Evolutionary conservation across 2,888 invertebrate species (phyloP), one percentile per base, ranked within the genome.

Genomic region (Hermaeophaga mercurialis): DNA sequence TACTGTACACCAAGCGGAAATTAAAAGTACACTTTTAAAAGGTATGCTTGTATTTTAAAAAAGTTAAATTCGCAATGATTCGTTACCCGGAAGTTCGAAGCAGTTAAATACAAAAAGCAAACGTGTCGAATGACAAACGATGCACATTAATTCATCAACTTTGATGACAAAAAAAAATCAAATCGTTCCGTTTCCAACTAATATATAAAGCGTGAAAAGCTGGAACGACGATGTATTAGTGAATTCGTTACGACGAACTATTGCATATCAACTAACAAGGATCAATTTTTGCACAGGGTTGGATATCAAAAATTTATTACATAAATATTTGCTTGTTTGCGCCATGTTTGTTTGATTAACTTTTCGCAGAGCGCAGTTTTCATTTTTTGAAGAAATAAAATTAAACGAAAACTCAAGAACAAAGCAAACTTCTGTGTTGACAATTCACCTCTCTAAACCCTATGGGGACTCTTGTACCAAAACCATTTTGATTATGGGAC

Each of bases 231-330:
- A 12, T 6, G 34, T 19, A 19, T 39, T 39, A 39, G 39, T 12
- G n/a, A 39, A 19, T 39, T 15, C 38, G 38, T 18, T 18, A 38
- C 17, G 19, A 19, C 12, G 39, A 39, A 39, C 39, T 39, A 12
- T n/a, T 11, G 8, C 5, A 39, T 39, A 39, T 39, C 39, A 6
- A 19, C 11, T 39, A 39, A 39, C 39, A 39, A 39, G n/a, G 39
- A 9, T 39, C 6, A 7, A 38, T 3, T 6, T 38, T 38, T 18
- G 9, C 2, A 17, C 36, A 17, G 3, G 33, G n/a, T 12, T 9
- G 11, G 15, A 34, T n/a, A n/a, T n/a, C n/a, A n/a, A n/a, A n/a
- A n/a, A n/a, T n/a, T n/a, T n/a, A n/a, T n/a, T n/a, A n/a, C n/a
- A n/a, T n/a, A n/a, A n/a, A n/a, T n/a, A n/a, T n/a, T n/a, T n/a